Percentiles rank a stretch among this genome's conserved stretches.
Evolutionary conservation across 2,113 vertebrate genomes (phyloP).

Genomic region (Donacobius atricapilla): DNA sequence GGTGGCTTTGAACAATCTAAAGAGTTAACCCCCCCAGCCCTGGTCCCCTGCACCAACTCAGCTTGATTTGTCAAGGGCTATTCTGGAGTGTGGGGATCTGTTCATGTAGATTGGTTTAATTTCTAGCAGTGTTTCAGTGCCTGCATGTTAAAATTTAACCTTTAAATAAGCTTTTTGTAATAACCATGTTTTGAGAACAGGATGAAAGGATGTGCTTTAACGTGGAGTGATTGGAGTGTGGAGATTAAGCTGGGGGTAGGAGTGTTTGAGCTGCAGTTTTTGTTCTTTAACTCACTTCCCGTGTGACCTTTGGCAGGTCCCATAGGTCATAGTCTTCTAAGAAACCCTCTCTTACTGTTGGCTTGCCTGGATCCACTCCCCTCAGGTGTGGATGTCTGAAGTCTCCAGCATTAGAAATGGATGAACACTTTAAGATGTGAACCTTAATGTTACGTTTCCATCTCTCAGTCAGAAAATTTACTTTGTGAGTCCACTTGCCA

Average conservation of each 20-base stretch:
- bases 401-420: neutral
- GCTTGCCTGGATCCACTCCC: neutral
- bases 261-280: neutral
- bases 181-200: neutral
- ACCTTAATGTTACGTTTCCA: neutral
- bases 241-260: neutral
- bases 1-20: neutral
- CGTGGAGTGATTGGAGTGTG: fast-evolving
- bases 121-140: neutral
- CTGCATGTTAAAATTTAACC: neutral
- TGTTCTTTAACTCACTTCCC: constrained; percentile 37
- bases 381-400: neutral
- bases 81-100: neutral
- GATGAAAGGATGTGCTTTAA: neutral
- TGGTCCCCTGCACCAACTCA: neutral
- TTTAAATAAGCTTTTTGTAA: neutral
- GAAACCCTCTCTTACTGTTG: neutral
- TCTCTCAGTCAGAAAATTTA: neutral
- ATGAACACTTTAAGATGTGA: neutral
- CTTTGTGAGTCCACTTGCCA: neutral
- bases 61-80: neutral
- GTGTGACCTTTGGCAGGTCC: constrained; percentile 18
- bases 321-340: neutral
- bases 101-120: neutral
- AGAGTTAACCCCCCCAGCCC: neutral